These are phyloP conservation scores for Astyanax mexicanus DNA, from an alignment of 2,797 vertebrate species.

Conservation along the genomic window DNA sequence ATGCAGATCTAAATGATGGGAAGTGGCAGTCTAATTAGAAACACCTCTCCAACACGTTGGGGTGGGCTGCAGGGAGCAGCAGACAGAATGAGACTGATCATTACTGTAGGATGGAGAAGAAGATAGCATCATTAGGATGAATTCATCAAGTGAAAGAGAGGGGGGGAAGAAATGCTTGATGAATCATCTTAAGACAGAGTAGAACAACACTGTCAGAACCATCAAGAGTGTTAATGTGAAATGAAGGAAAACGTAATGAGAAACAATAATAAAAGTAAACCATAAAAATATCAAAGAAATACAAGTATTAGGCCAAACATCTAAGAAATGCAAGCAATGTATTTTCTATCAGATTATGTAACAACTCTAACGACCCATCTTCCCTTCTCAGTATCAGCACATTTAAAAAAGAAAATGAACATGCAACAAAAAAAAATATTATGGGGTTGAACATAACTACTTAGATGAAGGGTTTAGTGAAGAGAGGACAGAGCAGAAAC, in stretches of 20 bases:
- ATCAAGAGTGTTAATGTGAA: slow-evolving; percentile 5
- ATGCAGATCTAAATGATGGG: slow-evolving; percentile 18
- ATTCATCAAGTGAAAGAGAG: neutral
- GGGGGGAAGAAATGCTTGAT: neutral
- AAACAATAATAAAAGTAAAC: neutral
- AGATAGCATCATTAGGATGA: neutral
- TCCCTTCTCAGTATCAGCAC: no score
- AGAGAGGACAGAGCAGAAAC: no score
- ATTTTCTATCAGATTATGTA: no score
- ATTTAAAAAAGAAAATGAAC: no score
- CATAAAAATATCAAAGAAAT: no score
- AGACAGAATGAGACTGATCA: neutral
- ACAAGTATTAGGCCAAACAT: no score
- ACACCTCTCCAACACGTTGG: neutral
- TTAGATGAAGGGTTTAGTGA: no score
- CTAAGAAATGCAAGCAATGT: no score
- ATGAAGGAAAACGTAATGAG: neutral
- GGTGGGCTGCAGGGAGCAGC: neutral
- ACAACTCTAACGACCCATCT: no score
- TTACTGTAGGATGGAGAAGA: neutral
- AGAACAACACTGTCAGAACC: neutral
- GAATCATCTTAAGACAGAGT: neutral
- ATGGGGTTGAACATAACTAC: no score
- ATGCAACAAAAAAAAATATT: no score
- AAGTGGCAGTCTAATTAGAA: slow-evolving; percentile 2